Conservation (phyloP, 2,113 vertebrate genomes). For the Oxyruncus cristatus region DNA sequence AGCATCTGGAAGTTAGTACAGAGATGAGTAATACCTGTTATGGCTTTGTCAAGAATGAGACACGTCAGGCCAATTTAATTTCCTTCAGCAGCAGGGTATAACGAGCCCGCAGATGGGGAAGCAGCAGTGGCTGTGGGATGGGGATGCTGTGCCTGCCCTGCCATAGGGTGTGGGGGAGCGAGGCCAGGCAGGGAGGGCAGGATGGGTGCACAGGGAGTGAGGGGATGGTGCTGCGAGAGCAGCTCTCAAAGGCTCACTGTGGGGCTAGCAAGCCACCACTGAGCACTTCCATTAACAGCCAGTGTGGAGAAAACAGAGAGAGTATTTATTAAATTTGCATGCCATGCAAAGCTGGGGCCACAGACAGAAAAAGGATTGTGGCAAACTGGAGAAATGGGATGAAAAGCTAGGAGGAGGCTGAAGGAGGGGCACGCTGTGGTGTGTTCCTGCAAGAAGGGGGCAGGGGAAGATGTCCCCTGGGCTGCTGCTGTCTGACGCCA, state of each 20-base stretch:
- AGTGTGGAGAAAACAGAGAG: conserved; percentile 17
- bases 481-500: neutral
- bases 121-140: neutral
- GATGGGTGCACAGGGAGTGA: neutral
- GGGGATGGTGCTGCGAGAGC: neutral
- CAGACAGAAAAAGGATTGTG: conserved; percentile 45
- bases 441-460: neutral
- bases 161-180: rapidly evolving
- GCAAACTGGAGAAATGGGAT: neutral
- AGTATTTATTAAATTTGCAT: conserved; percentile 4
- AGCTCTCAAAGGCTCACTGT: conserved; percentile 31
- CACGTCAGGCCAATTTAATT: neutral
- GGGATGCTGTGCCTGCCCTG: neutral
- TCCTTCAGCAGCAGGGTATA: neutral
- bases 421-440: neutral
- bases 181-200: neutral
- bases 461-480: neutral
- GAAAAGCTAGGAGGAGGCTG: neutral
- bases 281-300: neutral
- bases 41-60: neutral
- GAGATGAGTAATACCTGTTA: conserved; percentile 24
- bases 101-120: neutral
- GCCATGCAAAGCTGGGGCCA: neutral
- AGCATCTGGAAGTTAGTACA: conserved; percentile 6
- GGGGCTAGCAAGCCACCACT: neutral